A percentile compares a stretch with the other conserved stretches of the same genome.
Conservation (phyloP, 2,797 vertebrate genomes). For the Pitangus sulphuratus region DNA sequence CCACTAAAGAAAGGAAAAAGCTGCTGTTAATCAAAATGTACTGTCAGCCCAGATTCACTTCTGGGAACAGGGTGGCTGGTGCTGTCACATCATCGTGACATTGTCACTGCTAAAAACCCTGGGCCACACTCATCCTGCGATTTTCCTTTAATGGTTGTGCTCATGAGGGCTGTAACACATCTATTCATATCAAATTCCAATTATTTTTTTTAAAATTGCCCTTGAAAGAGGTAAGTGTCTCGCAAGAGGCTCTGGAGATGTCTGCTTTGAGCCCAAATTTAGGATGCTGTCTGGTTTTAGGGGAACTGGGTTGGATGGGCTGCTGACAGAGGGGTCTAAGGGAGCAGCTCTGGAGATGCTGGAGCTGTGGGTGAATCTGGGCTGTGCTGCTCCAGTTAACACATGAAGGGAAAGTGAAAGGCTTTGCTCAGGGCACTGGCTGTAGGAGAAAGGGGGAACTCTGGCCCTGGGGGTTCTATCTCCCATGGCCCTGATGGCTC, state of each 20-base stretch:
- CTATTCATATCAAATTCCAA: neutral
- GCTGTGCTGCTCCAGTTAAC: neutral
- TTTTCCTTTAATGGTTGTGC: neutral
- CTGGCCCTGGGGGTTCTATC: neutral
- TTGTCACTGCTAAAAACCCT: neutral
- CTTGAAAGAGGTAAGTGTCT: neutral
- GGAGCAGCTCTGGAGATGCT: neutral
- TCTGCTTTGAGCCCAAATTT: neutral
- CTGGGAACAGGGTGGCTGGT: rapidly evolving
- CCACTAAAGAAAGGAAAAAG: neutral
- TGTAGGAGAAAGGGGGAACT: neutral
- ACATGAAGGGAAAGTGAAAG: neutral
- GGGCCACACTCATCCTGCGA: neutral
- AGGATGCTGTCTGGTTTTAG: rapidly evolving
- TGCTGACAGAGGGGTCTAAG: neutral
- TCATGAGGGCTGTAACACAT: neutral
- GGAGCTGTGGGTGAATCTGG: neutral
- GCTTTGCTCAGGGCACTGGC: neutral
- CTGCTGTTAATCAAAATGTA: neutral
- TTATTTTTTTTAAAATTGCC: neutral
- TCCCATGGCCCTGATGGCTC: neutral
- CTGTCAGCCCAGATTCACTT: neutral
- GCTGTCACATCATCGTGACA: neutral
- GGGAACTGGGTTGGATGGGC: neutral
- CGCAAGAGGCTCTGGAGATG: neutral